phyloP scores from a whole-genome alignment of 2,797 vertebrate genomes.

The Schizopygopsis malacanthus region DNA sequence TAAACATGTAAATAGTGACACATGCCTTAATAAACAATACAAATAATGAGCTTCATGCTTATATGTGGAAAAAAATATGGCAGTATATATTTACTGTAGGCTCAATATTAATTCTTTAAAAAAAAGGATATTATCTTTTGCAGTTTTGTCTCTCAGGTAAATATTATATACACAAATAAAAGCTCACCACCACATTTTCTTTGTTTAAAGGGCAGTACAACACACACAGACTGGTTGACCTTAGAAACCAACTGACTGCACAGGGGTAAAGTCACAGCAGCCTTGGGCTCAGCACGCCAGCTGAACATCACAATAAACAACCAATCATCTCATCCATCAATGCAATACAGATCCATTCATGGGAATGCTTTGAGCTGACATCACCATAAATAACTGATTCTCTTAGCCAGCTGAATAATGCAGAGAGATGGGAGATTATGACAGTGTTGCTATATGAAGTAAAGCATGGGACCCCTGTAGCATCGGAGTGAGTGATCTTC shows the following conservation, averaged over 20 bases:
- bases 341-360: slow-evolving; percentile 17
- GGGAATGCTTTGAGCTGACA: slow-evolving; percentile 36
- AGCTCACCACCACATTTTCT: not conserved
- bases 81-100: not conserved
- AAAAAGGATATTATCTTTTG: not conserved
- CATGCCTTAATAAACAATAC: not conserved
- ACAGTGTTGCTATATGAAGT: not conserved
- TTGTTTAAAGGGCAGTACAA: not conserved
- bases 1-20: not conserved
- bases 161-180: not conserved
- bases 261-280: slow-evolving; percentile 3
- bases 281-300: slow-evolving; percentile 42
- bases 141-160: not conserved
- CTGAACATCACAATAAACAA: slow-evolving; percentile 49
- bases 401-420: slow-evolving; percentile 52
- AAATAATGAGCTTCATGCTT: not conserved
- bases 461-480: not conserved
- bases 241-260: not conserved
- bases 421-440: slow-evolving; percentile 30
- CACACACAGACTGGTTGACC: not conserved
- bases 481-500: not conserved
- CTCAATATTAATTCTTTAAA: not conserved
- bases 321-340: slow-evolving; percentile 51
- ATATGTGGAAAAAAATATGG: not conserved
- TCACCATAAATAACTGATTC: slow-evolving; percentile 53